Evolutionary conservation across 2,888 invertebrate genomes (phyloP).

Genomic region (Latrodectus hesperus): DNA sequence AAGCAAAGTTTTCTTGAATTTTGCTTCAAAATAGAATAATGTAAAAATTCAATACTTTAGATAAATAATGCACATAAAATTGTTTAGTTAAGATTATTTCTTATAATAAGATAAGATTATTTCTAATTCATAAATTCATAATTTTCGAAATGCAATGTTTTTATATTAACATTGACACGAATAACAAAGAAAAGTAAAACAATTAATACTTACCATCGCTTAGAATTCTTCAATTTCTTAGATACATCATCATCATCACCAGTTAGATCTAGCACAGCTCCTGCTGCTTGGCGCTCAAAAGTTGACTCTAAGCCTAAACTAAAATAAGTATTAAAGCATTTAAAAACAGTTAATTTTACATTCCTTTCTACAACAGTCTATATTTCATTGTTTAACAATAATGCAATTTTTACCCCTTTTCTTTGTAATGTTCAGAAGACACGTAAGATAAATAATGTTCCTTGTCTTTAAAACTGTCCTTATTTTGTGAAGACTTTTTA

Average conservation of each 20-base stretch:
- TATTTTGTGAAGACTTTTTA: constrained; percentile 20
- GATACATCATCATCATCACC: constrained; percentile 85
- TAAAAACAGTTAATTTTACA: neutral
- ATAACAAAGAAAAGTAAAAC: constrained; percentile 25
- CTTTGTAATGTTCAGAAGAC: constrained; percentile 89
- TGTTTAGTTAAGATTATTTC: too few relatives aligned
- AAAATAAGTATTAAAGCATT: constrained; percentile 54
- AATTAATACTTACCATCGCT: constrained; percentile 77
- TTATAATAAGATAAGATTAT: too few relatives aligned
- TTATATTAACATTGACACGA: constrained; percentile 27
- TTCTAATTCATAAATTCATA: too few relatives aligned
- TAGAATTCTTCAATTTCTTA: constrained; percentile 79
- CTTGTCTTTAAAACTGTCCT: constrained; percentile 78
- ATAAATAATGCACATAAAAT: too few relatives aligned
- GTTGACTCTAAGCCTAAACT: constrained; percentile 83
- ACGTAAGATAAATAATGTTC: constrained; percentile 91
- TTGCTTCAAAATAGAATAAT: too few relatives aligned
- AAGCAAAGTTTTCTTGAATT: too few relatives aligned
- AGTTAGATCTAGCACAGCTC: constrained; percentile 87
- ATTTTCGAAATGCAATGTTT: too few relatives aligned
- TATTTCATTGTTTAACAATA: neutral
- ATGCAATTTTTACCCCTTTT: constrained; percentile 81
- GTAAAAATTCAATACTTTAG: too few relatives aligned
- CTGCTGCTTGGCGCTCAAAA: constrained; percentile 87
- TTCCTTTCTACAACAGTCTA: neutral